Evolutionary conservation across 2,888 invertebrate genomes (phyloP).

Genomic region (Agapetus fuscipes): DNA sequence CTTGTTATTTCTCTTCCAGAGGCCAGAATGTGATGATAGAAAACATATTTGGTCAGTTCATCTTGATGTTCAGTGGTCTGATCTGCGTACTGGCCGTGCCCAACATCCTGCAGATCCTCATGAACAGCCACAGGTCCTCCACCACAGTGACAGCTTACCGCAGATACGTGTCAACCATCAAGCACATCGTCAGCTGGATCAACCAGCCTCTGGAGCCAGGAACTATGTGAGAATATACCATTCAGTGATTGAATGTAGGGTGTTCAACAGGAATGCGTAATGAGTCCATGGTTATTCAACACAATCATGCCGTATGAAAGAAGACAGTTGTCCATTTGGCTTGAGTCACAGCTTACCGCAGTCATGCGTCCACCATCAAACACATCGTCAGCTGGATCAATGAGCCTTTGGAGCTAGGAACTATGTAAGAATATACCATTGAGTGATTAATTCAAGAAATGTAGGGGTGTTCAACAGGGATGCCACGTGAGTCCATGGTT

Average conservation of each 20-base stretch:
- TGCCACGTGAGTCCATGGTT: too few relatives aligned
- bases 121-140: constrained; percentile 61
- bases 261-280: too few relatives aligned
- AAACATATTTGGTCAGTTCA: constrained; percentile 58
- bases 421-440: too few relatives aligned
- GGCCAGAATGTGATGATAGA: constrained; percentile 64
- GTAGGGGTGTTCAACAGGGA: too few relatives aligned
- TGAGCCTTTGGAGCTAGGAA: constrained; percentile 51
- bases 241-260: too few relatives aligned
- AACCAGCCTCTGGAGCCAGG: constrained; percentile 54
- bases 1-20: too few relatives aligned
- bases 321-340: too few relatives aligned
- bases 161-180: constrained; percentile 69
- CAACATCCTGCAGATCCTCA: constrained; percentile 59
- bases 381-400: constrained; percentile 70
- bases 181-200: constrained; percentile 74
- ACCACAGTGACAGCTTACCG: constrained; percentile 57
- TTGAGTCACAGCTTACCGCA: constrained; percentile 58
- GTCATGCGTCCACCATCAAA: constrained; percentile 70
- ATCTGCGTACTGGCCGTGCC: constrained; percentile 65
- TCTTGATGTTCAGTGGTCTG: constrained; percentile 67
- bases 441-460: too few relatives aligned
- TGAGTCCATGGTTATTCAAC: too few relatives aligned
- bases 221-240: constrained; percentile 47
- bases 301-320: too few relatives aligned